Evolutionary conservation across 1,140 invertebrate genomes (phyloP).

Genomic region (Calycopis cecrops): DNA sequence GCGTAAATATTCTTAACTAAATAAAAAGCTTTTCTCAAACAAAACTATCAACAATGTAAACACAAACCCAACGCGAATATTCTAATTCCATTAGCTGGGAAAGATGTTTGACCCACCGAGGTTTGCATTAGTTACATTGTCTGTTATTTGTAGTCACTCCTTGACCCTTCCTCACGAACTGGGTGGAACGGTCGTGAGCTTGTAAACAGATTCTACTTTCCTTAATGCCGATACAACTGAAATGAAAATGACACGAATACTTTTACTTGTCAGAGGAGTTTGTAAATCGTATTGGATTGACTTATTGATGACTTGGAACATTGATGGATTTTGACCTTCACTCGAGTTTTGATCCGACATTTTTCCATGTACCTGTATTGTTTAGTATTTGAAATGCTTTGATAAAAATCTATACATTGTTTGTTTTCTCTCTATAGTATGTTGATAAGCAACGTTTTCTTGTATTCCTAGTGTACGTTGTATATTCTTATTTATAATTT

Average conservation of each 20-base stretch:
- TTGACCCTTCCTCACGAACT: slow-evolving; percentile 44
- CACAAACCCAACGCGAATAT: neutral
- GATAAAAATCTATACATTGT: neutral
- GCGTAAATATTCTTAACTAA: no score
- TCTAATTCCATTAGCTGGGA: slow-evolving; percentile 1
- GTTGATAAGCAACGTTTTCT: no score
- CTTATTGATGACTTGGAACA: no score
- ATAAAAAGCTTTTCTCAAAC: no score
- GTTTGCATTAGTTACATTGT: slow-evolving; percentile 10
- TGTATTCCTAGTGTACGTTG: no score
- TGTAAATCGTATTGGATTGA: slow-evolving; percentile 1
- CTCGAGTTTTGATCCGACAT: slow-evolving; percentile 1
- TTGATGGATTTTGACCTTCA: neutral
- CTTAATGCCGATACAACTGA: slow-evolving; percentile 17
- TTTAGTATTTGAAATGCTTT: neutral
- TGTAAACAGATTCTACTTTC: slow-evolving; percentile 27
- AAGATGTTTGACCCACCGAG: slow-evolving; percentile 2
- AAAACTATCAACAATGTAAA: no score
- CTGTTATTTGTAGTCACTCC: slow-evolving; percentile 33
- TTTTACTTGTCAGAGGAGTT: slow-evolving; percentile 23
- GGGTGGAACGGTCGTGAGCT: slow-evolving; percentile 32
- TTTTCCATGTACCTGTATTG: neutral
- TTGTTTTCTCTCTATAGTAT: no score
- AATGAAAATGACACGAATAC: slow-evolving; percentile 23
- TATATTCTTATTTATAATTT: no score